Evolutionary conservation across 1,140 invertebrate genomes (phyloP), one percentile per base, ranked within the genome.

Genomic region (Drosophila malerkotliana): DNA sequence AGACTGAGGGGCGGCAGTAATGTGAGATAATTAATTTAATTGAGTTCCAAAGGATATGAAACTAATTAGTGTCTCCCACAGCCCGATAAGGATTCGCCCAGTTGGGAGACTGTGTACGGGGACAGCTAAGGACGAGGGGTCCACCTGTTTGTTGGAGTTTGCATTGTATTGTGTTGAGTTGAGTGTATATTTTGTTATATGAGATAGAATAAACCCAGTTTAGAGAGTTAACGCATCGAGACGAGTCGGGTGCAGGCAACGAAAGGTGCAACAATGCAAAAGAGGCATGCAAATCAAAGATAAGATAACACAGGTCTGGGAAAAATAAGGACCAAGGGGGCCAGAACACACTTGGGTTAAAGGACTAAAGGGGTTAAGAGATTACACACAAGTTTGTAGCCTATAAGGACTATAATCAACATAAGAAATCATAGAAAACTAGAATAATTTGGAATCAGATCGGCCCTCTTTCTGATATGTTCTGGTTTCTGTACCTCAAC

Each of bases 41-140:
- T 21, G 7, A 28, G 3, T n/a, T 10, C 2, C 0, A 6, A 18
- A 8, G 2, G 44, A 47, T 24, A 47, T 9, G 18, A 21, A 21
- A 7, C 44, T 12, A 32, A 32, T 44, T 44, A 34, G 9, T 15
- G 10, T 18, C 3, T 24, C 12, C 7, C 7, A 8, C 37, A 66
- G 48, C 48, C 68, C 9, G 3, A 44, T 1, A 69, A 49, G 39
- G 47, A 58, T 15, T 51, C 69, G 9, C 41, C 48, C 1, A 75
- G 82, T 41, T 85, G 82, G 82, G 64, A 82, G 67, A 85, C 80
- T 5, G 67, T 52, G 6, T 78, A 53, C 41, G 78, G 72, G 0
- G 78, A 82, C 8, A 56, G 52, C 10, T 67, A 64, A 77, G 59
- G 59, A 47, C 26, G 37, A 32, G 28, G 18, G 4, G 10, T 24